Evolutionary conservation across 2,113 vertebrate genomes (phyloP).

Genomic region (Oriolus oriolus): DNA sequence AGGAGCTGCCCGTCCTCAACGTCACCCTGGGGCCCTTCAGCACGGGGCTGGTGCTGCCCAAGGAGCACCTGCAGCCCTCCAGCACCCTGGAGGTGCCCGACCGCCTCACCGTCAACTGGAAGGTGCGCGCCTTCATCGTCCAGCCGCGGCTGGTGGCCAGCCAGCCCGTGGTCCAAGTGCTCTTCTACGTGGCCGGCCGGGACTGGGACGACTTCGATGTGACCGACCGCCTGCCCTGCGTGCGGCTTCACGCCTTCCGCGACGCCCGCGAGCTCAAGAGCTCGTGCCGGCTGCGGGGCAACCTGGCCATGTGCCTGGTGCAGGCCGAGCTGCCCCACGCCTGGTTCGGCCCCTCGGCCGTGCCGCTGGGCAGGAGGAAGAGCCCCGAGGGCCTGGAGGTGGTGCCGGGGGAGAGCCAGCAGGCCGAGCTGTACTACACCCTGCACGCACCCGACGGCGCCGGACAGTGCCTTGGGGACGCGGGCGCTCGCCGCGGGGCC

Average conservation of each 20-base stretch:
- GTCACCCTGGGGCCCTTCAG: constrained; percentile 89
- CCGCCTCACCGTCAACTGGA: constrained; percentile 94
- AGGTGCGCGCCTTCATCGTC: constrained; percentile 95
- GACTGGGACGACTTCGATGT: constrained; percentile 95
- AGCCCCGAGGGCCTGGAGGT: constrained; percentile 70
- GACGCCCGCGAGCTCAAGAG: constrained; percentile 88
- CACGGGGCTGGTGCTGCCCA: constrained; percentile 86
- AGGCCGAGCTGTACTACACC: constrained; percentile 92
- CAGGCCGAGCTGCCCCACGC: constrained; percentile 86
- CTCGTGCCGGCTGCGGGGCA: constrained; percentile 87
- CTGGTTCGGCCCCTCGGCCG: constrained; percentile 87
- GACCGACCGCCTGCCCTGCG: constrained; percentile 88
- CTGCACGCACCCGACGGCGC: constrained; percentile 79
- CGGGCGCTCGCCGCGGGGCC: constrained; percentile 16
- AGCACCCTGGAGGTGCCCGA: constrained; percentile 90
- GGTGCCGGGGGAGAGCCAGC: constrained; percentile 76
- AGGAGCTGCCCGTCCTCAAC: constrained; percentile 91
- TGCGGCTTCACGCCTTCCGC: constrained; percentile 89
- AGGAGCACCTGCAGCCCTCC: constrained; percentile 91
- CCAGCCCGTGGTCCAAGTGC: constrained; percentile 88
- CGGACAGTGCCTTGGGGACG: constrained; percentile 80
- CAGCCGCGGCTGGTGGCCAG: constrained; percentile 85
- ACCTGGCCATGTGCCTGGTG: constrained; percentile 89
- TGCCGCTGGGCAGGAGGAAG: constrained; percentile 81
- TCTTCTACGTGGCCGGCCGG: constrained; percentile 94